These are phyloP conservation scores for Rhizomys pruinosus DNA, from an alignment of 2,113 vertebrate species.

Conservation along the genomic window DNA sequence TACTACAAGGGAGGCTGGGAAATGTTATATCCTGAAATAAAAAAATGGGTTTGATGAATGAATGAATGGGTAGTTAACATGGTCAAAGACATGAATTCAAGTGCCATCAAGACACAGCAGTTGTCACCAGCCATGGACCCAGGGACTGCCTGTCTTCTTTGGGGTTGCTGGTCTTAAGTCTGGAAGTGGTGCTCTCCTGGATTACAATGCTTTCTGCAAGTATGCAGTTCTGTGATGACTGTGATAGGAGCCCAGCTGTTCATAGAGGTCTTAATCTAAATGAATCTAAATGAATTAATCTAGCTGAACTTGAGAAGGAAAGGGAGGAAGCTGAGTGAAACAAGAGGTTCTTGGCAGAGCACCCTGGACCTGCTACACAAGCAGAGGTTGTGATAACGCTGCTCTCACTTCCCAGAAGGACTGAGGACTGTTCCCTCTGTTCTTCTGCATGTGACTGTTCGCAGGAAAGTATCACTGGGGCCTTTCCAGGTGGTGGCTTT, in stretches of 20 bases:
- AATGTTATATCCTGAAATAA: background rate
- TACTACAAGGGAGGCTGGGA: background rate
- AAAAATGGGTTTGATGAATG: background rate
- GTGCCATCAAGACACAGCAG: background rate
- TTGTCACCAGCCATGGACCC: background rate
- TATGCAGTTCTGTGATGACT: background rate
- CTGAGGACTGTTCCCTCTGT: accelerated
- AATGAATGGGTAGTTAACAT: background rate
- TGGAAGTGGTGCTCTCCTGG: background rate
- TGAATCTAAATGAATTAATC: background rate
- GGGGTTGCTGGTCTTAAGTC: background rate
- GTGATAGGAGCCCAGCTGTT: background rate
- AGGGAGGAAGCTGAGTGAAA: background rate
- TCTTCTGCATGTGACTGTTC: background rate
- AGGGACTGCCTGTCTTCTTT: background rate
- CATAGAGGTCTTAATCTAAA: background rate
- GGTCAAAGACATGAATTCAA: background rate
- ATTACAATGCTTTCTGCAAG: background rate
- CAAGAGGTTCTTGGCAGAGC: background rate
- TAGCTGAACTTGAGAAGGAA: background rate
- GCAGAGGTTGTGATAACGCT: background rate
- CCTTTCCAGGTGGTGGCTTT: constrained; percentile 3
- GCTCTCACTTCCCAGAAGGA: background rate
- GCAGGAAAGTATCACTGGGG: background rate
- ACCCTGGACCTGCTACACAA: background rate